These are phyloP conservation scores for Sterrhoptilus dennistouni DNA, from an alignment of 2,113 vertebrate genomes.

Conservation along the genomic window DNA sequence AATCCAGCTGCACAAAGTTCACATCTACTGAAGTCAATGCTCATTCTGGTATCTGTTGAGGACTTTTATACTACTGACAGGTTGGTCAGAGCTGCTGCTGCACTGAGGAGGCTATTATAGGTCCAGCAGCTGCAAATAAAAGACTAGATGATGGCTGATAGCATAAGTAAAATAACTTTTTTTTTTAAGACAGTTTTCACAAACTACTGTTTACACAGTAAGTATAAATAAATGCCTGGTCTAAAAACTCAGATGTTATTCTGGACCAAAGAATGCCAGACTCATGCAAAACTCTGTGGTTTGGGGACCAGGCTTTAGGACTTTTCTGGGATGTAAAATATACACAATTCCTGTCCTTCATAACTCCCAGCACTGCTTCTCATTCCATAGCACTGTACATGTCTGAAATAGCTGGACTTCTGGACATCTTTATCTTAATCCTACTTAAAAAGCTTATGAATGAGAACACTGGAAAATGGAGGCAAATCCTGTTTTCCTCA, in stretches of 20 bases:
- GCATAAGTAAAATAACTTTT: neutral
- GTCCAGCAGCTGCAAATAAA: neutral
- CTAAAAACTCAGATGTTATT: neutral
- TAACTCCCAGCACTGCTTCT: neutral
- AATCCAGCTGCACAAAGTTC: neutral
- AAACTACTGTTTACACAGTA: neutral
- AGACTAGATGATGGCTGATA: neutral
- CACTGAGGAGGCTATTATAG: neutral
- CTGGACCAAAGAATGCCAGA: neutral
- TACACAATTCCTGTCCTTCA: neutral
- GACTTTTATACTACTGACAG: neutral
- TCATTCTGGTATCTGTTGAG: neutral
- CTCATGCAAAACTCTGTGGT: neutral
- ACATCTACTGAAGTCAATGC: neutral
- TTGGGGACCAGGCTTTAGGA: neutral
- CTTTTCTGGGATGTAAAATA: neutral
- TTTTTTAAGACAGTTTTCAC: neutral
- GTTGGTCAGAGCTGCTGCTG: neutral
- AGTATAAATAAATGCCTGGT: neutral
- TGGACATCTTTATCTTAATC: neutral
- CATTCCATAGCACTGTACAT: neutral
- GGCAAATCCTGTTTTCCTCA: neutral
- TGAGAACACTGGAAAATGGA: neutral
- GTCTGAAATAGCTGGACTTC: neutral
- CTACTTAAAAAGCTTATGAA: constrained; percentile 3